Percentiles rank a stretch among this genome's conserved stretches.
phyloP scores from a whole-genome alignment of 1,140 invertebrate species.

The Conopomorpha cramerella region DNA sequence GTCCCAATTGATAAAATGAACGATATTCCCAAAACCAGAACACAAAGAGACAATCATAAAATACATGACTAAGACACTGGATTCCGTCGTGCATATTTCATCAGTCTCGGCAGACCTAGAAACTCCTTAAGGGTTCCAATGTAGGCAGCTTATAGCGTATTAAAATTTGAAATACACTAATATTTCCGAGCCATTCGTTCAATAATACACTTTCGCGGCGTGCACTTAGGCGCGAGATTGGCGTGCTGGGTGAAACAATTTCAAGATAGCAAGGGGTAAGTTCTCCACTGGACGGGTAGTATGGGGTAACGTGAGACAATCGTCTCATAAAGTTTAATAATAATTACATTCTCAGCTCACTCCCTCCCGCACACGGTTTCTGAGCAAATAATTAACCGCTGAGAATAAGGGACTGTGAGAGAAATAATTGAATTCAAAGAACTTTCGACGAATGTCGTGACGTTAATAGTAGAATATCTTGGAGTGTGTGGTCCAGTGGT shows the following conservation, averaged over 20 bases:
- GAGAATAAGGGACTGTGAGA: conserved; percentile 50
- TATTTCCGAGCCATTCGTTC: background rate
- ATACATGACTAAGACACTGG: no score
- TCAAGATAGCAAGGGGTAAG: conserved; percentile 1
- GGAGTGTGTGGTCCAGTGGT: no score
- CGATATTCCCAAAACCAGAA: no score
- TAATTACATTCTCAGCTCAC: conserved; percentile 60
- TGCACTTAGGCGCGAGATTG: no score
- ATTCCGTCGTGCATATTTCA: no score
- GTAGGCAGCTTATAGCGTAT: conserved; percentile 7
- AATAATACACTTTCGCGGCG: background rate
- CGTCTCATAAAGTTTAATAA: conserved; percentile 56
- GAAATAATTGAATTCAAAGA: no score
- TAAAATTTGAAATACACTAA: conserved; percentile 3
- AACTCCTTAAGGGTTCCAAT: conserved; percentile 48
- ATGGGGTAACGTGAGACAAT: conserved; percentile 60
- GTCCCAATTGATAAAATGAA: no score
- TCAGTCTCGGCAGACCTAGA: no score
- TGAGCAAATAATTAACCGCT: conserved; percentile 59
- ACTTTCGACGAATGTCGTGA: no score
- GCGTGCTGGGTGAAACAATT: no score
- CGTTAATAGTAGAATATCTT: no score
- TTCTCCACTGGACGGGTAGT: conserved; percentile 16
- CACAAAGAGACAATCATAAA: no score
- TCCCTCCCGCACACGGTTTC: conserved; percentile 49